Evolutionary conservation across 2,888 invertebrate genomes (phyloP), one percentile per base, ranked within the genome.

Genomic region (Osmoderma eremita): DNA sequence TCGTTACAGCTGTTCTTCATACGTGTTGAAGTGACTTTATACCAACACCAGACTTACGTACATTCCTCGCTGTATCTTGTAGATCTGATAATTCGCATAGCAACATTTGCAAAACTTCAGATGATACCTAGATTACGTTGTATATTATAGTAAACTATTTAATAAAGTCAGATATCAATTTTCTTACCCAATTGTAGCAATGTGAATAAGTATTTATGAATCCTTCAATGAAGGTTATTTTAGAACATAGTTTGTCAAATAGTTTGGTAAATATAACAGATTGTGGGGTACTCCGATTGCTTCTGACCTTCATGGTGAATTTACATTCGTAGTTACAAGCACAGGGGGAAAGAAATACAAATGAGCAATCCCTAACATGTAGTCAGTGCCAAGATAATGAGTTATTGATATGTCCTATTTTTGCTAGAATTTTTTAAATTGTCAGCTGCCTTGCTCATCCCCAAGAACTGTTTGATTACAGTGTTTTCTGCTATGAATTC

Each of bases 381-480:
- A 89, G 69, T 89, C 88, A 30, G 84, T 83, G 66, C 85, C 86
- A 71, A 89, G 89, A 69, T 85, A 83, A 76, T 88, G 88, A 12
- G 84, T 82, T 8, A 88, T 77, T 0, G 87, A 79, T 4, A 88
- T 73, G 75, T 91, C 90, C 68, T 87, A 91, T 41, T 84, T 83
- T 72, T 72, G 63, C 82, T 73, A 0, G 78, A 75, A 66, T 81
- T 70, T 5, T 75, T 71, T 20, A 78, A 67, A 49, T 72, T 39
- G 56, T 69, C 61, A 15, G 80, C 72, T 1, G 67, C 63, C 0
- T 75, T 58, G 5, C 76, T 73, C 2, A 71, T 12, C 17, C 65
- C 39, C 2, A 8, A 10, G 2, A 45, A n/a, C 10, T 24, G 45
- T 24, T 51, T 30, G 6, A 54, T 30, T n/a, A 56, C 3, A 3